Evolutionary conservation across 2,888 invertebrate species (phyloP), one percentile per base, ranked within the genome.

Genomic region (Idaea straminata): DNA sequence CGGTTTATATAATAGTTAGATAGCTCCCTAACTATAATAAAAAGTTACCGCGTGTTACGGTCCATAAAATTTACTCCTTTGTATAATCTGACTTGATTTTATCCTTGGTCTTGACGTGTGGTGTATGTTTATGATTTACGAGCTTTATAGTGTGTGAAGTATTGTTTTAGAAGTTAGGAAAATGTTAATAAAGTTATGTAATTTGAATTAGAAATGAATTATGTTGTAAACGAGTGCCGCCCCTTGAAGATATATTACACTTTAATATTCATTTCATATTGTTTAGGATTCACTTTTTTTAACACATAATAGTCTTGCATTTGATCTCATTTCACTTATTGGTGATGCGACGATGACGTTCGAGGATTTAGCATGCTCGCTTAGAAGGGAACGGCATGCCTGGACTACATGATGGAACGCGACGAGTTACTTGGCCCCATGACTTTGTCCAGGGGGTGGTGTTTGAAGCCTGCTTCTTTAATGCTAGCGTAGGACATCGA

Each of bases 51-150:
- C 47, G 83, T 81, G 85, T 85, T 84, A 86, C 83, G 86, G 84
- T 68, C 82, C 87, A 85, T 89, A 89, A 89, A 91, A 47, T 47
- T 47, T 47, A 47, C 7, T 7, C 47, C 13, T 7, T 47, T 47
- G 47, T 47, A 47, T 47, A 47, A 47, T 47, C 47, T 47, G 10
- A 47, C 6, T 47, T 47, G 3, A 10, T 47, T 7, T 47, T 47
- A 10, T 47, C 47, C 47, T 47, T 7, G 7, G 13, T 47, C 47
- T 47, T 47, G 47, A 47, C 47, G 10, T 47, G 13, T 47, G 10
- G 47, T 4, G 7, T 57, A 36, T 63, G 62, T 64, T 59, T 62
- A 62, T 65, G 68, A 67, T 66, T 70, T 66, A 47, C 13, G 47
- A 10, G 47, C 13, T 47, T 47, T 47, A 47, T 47, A 13, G 47